Evolutionary conservation across 1,140 invertebrate genomes (phyloP).

Genomic region (Oreohelix idahoensis): DNA sequence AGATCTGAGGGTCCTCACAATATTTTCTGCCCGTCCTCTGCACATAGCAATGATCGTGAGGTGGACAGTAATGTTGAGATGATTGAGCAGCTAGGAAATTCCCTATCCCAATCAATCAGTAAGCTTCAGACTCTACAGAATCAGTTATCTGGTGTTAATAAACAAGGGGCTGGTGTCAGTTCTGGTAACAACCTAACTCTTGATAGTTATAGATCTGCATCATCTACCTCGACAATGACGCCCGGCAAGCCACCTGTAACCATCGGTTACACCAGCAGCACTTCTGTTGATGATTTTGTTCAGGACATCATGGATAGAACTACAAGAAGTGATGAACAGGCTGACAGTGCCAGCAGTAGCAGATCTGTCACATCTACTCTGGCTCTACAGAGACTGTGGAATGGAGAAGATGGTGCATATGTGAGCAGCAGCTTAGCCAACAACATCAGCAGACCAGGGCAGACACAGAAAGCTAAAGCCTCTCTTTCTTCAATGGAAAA

Average conservation of each 20-base stretch:
- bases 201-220: constrained; percentile 40
- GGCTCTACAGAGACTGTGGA: background rate
- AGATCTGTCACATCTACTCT: background rate
- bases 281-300: constrained; percentile 36
- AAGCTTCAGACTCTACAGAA: constrained; percentile 50
- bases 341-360: background rate
- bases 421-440: constrained; percentile 54
- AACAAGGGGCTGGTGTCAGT: constrained; percentile 16
- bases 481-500: constrained; percentile 69
- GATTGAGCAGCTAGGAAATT: constrained; percentile 49
- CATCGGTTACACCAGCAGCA: too few species aligned
- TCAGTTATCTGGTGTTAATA: constrained; percentile 45
- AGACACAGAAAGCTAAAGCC: constrained; percentile 63
- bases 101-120: constrained; percentile 53
- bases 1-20: constrained; percentile 56
- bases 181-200: constrained; percentile 12
- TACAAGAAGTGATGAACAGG: background rate
- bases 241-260: background rate
- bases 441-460: constrained; percentile 66
- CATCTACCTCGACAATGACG: constrained; percentile 29
- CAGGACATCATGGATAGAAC: constrained; percentile 28
- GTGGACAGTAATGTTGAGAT: constrained; percentile 14
- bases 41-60: constrained; percentile 61
- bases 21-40: constrained; percentile 63
- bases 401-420: background rate